phyloP scores from a whole-genome alignment of 1,140 invertebrate genomes.

The Papilio aristodemus region DNA sequence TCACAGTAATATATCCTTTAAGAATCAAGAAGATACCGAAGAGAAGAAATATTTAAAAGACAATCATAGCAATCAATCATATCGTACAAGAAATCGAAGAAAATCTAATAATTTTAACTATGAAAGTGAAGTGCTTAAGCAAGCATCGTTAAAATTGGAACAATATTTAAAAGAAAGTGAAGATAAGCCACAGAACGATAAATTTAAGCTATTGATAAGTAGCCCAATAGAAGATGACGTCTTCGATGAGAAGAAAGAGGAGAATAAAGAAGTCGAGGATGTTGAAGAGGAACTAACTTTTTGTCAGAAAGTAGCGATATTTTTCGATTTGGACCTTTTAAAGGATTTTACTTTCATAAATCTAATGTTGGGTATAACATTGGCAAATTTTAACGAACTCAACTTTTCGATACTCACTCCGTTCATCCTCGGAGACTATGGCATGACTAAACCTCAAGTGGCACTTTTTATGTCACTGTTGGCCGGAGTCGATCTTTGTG shows the following conservation, averaged over 20 bases:
- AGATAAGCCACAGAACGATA: constrained; percentile 50
- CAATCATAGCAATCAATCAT: constrained; percentile 72
- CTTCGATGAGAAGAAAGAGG: constrained; percentile 51
- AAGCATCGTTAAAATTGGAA: constrained; percentile 75
- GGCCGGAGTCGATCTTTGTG: constrained; percentile 81
- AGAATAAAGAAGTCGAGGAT: constrained; percentile 47
- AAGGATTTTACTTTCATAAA: constrained; percentile 85
- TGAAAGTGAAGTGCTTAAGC: constrained; percentile 74
- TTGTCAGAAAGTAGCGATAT: constrained; percentile 79
- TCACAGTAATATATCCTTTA: constrained; percentile 68
- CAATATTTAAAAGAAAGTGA: constrained; percentile 69
- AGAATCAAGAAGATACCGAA: constrained; percentile 64
- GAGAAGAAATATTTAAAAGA: constrained; percentile 72
- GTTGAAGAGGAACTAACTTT: constrained; percentile 70
- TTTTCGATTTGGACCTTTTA: constrained; percentile 85
- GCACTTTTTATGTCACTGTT: constrained; percentile 83
- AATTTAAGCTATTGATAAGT: constrained; percentile 58
- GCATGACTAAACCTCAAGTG: constrained; percentile 80
- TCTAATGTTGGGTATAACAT: constrained; percentile 84
- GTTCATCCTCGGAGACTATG: constrained; percentile 84
- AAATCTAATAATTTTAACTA: constrained; percentile 75
- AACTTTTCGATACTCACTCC: constrained; percentile 86
- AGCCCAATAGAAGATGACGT: constrained; percentile 49
- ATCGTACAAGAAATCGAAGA: constrained; percentile 54
- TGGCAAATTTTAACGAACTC: constrained; percentile 85